Conservation (phyloP, 2,888 invertebrate species). For the Arenicola marina region DNA sequence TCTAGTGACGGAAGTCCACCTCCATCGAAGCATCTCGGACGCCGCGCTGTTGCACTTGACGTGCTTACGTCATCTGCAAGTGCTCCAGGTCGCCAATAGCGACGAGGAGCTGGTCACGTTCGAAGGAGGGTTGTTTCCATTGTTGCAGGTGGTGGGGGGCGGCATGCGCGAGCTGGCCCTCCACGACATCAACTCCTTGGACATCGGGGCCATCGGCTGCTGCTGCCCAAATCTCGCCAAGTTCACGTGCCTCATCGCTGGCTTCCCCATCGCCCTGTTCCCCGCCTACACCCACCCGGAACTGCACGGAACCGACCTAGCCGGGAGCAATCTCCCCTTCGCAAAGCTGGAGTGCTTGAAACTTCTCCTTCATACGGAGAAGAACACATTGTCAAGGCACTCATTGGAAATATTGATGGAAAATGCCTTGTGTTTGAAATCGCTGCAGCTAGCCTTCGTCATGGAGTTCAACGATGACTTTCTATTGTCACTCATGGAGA, state of each 20-base stretch:
- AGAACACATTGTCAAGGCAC: constrained; percentile 4
- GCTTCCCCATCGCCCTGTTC: constrained; percentile 1
- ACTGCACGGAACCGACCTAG: no score
- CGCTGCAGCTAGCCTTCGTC: not conserved
- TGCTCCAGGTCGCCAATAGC: constrained; percentile 27
- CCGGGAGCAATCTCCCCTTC: no score
- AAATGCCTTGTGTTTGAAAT: not conserved
- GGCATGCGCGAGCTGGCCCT: constrained; percentile 21
- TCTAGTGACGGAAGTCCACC: constrained; percentile 16
- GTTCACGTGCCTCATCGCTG: constrained; percentile 16
- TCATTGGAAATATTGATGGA: not conserved
- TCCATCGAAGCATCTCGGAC: not conserved
- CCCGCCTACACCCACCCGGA: constrained; percentile 8
- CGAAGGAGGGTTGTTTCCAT: constrained; percentile 28
- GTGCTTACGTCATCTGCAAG: constrained; percentile 15
- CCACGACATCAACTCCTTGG: constrained; percentile 26
- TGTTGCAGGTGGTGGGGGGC: constrained; percentile 23
- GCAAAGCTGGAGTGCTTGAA: not conserved
- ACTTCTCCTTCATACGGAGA: not conserved
- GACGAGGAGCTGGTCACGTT: constrained; percentile 29
- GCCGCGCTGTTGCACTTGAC: constrained; percentile 13
- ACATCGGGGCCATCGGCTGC: constrained; percentile 24
- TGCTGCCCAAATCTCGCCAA: constrained; percentile 27
- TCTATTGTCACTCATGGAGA: not conserved
- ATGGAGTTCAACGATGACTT: not conserved